Percentiles rank a stretch among this genome's conserved stretches.
Evolutionary conservation across 2,113 vertebrate genomes (phyloP).

Genomic region (Typhlomys cinereus): DNA sequence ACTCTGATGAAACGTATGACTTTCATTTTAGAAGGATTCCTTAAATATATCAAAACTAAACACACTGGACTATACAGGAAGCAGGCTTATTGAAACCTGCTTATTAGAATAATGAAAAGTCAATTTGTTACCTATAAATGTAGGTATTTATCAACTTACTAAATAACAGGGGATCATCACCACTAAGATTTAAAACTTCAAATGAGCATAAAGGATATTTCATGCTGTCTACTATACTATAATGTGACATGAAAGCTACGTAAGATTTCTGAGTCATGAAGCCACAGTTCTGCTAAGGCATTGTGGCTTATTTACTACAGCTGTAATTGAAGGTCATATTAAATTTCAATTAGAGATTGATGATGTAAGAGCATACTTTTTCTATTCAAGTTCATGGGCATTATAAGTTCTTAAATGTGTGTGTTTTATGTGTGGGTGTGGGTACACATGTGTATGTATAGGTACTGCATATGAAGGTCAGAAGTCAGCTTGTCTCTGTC

Average conservation of each 20-base stretch:
- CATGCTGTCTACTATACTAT: not conserved
- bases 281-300: not conserved
- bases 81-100: not conserved
- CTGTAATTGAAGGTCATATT: slow-evolving; percentile 10
- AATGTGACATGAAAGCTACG: not conserved
- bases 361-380: slow-evolving; percentile 6
- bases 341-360: slow-evolving; percentile 34
- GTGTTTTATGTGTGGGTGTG: not conserved
- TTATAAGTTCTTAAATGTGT: not conserved
- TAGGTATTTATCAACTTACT: slow-evolving; percentile 35
- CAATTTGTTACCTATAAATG: too few relatives aligned
- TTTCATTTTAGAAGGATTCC: not conserved
- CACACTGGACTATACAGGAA: not conserved
- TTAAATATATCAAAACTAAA: slow-evolving; percentile 34
- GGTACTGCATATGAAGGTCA: not conserved
- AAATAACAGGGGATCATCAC: not conserved
- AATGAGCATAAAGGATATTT: not conserved
- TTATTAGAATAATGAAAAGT: too few relatives aligned
- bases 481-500: not conserved
- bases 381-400: not conserved
- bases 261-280: not conserved
- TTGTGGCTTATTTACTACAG: slow-evolving; percentile 20
- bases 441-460: too few relatives aligned
- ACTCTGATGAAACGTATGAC: not conserved
- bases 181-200: slow-evolving; percentile 26